Conservation (phyloP, 2,797 vertebrate species). For the Epinephelus malabaricus region DNA sequence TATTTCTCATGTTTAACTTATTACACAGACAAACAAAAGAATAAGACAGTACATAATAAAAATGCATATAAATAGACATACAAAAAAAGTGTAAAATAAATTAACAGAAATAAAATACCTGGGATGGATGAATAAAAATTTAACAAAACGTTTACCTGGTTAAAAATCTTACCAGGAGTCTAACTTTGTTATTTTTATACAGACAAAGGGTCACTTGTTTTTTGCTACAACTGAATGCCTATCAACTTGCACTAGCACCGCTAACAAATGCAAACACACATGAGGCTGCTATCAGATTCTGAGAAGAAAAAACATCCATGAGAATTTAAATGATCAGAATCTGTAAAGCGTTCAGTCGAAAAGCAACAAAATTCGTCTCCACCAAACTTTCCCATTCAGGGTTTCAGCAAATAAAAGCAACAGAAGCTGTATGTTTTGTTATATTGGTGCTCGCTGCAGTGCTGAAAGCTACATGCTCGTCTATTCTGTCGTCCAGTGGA, state of each 20-base stretch:
- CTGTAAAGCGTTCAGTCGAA: slow-evolving; percentile 8
- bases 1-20: slow-evolving; percentile 64
- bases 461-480: slow-evolving; percentile 65
- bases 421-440: slow-evolving; percentile 23
- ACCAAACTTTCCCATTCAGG: neutral
- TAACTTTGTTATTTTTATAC: slow-evolving; percentile 15
- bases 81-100: slow-evolving; percentile 15
- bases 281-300: slow-evolving; percentile 18
- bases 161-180: slow-evolving; percentile 20
- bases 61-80: slow-evolving; percentile 40
- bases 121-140: slow-evolving; percentile 2
- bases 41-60: slow-evolving; percentile 15
- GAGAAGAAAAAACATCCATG: slow-evolving; percentile 11
- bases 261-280: slow-evolving; percentile 38
- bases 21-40: slow-evolving; percentile 57
- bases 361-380: slow-evolving; percentile 8
- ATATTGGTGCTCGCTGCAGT: slow-evolving; percentile 25
- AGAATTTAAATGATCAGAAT: slow-evolving; percentile 24
- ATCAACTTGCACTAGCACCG: slow-evolving; percentile 24
- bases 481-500: slow-evolving; percentile 7
- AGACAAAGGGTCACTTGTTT: slow-evolving; percentile 33
- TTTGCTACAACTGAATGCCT: slow-evolving; percentile 39
- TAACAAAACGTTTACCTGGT: neutral
- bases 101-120: slow-evolving; percentile 17
- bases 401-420: slow-evolving; percentile 40